phyloP scores from a whole-genome alignment of 1,140 invertebrate species.

The Heliconius himera region DNA sequence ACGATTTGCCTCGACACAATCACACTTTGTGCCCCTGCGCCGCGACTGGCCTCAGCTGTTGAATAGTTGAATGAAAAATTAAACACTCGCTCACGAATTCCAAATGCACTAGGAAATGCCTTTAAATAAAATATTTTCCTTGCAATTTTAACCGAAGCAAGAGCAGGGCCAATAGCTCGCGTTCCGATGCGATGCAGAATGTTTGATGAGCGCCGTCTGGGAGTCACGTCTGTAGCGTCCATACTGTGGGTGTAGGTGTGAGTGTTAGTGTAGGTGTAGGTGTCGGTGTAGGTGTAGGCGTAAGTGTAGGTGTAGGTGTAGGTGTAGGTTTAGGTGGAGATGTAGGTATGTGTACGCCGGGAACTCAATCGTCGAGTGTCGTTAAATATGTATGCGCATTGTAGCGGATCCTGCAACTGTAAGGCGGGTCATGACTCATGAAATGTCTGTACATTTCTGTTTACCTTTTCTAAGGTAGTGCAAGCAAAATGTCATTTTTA shows the following conservation, averaged over 20 bases:
- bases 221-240: slow-evolving; percentile 1
- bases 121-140: not conserved
- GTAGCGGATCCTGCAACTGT: not conserved
- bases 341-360: not conserved
- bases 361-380: not conserved
- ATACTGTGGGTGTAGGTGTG: not conserved
- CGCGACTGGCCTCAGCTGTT: not conserved
- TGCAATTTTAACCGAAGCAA: not conserved
- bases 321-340: too few species aligned
- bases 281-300: too few species aligned
- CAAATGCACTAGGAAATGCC: not conserved
- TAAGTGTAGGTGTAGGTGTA: too few species aligned
- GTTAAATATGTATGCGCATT: slow-evolving; percentile 12
- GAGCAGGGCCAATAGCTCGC: not conserved
- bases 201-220: slow-evolving; percentile 1
- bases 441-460: not conserved
- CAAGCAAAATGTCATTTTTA: too few species aligned
- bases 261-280: too few species aligned
- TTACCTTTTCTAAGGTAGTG: not conserved
- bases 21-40: too few species aligned
- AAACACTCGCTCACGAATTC: not conserved
- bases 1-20: too few species aligned
- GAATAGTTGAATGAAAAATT: not conserved
- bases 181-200: not conserved
- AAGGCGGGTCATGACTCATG: not conserved